Base-by-base conservation (phyloP, 2,888 invertebrate species). In the Fissipunctia ypsillon region DNA sequence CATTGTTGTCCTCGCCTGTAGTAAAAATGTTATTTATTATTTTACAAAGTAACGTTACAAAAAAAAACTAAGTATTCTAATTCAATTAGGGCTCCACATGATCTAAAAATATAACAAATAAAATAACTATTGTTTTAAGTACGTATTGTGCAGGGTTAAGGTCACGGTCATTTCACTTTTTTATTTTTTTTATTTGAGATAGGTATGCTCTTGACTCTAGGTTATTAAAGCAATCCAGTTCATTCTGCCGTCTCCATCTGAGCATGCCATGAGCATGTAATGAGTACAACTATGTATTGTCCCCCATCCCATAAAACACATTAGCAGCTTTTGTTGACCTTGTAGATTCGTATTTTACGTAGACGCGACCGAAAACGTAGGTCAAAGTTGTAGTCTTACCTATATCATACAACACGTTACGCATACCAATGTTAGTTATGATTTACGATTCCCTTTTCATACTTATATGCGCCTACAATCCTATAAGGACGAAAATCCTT, bases 361-460 rank as follows among this genome's bases (percentile, higher is more conserved):
- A 54, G 7, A 43, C 31, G 16, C 10, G 25, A 52, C 9, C 35
- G 5, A 16, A 68, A 43, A 25, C 50, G 6, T 35, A 43, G 28
- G 56, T 41, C 73, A 60, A 61, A 80, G n/a, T 64, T 80, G 19
- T 45, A 76, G 12, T n/a, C 48, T 31, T 52, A 76, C 76, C 22
- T 81, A 14, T 59, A 64, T 52, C 45, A 76, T 76, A 41, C n/a
- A 35, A 41, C 52, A 54, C 76, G 28, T 76, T 60, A 52, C 67
- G 76, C 82, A 59, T 60, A 65, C 65, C 31, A 81, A 81, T 48
- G 65, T 66, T 22, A n/a, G 45, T 65, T 28, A 67, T 65, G 82
- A 77, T 77, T 81, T 81, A 81, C 66, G 82, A 60, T 59, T 77
- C 59, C 43, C 38, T 35, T 81, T 73, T 48, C 59, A n/a, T 76